Evolutionary conservation across 1,140 invertebrate species (phyloP).

Genomic region (Zelostemma sp.): DNA sequence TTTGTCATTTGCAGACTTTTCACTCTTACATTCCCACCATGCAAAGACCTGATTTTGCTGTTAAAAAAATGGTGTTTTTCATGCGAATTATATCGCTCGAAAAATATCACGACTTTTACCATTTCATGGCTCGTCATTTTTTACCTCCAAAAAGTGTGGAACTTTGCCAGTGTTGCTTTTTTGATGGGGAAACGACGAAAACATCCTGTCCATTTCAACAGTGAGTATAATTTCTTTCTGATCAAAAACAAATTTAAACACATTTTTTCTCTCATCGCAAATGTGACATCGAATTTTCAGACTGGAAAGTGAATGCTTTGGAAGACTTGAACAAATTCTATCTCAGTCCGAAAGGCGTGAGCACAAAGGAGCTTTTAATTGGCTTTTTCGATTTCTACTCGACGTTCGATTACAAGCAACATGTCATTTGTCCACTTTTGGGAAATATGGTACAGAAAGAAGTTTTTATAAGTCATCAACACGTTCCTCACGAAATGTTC

Average conservation of each 20-base stretch:
- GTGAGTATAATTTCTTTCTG: constrained; percentile 17
- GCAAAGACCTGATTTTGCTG: constrained; percentile 60
- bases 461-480: constrained; percentile 25
- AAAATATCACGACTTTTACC: constrained; percentile 46
- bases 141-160: constrained; percentile 47
- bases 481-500: constrained; percentile 34
- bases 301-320: constrained; percentile 5
- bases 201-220: constrained; percentile 2
- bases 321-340: background rate
- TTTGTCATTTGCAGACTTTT: constrained; percentile 54
- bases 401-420: constrained; percentile 64
- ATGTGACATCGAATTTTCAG: constrained; percentile 12
- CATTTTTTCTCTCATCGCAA: background rate
- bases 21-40: constrained; percentile 53
- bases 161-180: constrained; percentile 18
- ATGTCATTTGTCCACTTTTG: constrained; percentile 68
- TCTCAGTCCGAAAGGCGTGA: background rate
- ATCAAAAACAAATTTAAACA: too few species aligned
- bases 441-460: constrained; percentile 50
- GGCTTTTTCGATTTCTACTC: constrained; percentile 70
- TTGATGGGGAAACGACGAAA: constrained; percentile 18
- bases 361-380: constrained; percentile 60
- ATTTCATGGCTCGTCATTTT: constrained; percentile 58
- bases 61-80: constrained; percentile 71
- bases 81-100: constrained; percentile 36